Conservation (phyloP, 2,797 vertebrate genomes). For the Rhinatrema bivittatum region DNA sequence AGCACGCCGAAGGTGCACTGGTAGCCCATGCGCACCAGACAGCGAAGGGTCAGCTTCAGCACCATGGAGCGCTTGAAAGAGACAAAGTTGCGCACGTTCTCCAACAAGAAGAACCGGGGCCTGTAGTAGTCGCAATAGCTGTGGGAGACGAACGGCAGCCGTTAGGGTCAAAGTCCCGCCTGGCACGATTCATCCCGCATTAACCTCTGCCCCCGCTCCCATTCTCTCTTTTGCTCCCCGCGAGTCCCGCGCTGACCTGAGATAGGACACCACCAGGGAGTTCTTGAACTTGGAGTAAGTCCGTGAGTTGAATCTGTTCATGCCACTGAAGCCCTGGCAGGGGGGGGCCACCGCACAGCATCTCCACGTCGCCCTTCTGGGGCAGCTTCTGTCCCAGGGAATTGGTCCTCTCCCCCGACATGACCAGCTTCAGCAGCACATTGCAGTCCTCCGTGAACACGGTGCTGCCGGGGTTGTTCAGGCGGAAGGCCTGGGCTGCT, state of each 20-base stretch:
- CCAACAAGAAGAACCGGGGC: constrained; percentile 87
- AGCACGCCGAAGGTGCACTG: constrained; percentile 95
- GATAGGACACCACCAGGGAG: constrained; percentile 91
- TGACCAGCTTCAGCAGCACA: constrained; percentile 87
- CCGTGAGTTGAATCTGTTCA: constrained; percentile 97
- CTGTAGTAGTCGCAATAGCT: constrained; percentile 98
- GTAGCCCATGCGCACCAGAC: constrained; percentile 93
- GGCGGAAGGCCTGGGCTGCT: constrained; percentile 87
- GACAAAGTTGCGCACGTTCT: constrained; percentile 93
- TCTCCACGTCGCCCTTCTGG: constrained; percentile 91
- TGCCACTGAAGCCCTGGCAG: constrained; percentile 94
- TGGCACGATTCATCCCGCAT: no score
- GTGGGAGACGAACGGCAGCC: constrained; percentile 5
- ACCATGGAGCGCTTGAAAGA: constrained; percentile 97
- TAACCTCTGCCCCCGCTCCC: no score
- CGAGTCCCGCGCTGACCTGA: constrained; percentile 85
- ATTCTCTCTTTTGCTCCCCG: no score
- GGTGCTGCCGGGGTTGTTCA: constrained; percentile 85
- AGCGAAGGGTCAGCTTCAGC: constrained; percentile 87
- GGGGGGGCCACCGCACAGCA: constrained; percentile 93
- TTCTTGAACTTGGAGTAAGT: constrained; percentile 98
- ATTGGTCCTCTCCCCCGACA: constrained; percentile 86
- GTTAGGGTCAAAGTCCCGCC: not conserved
- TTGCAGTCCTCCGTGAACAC: constrained; percentile 97
- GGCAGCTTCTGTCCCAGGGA: constrained; percentile 85